These are phyloP conservation scores for Emydura subglobosa DNA, from an alignment of 2,113 vertebrate genomes.

Conservation along the genomic window DNA sequence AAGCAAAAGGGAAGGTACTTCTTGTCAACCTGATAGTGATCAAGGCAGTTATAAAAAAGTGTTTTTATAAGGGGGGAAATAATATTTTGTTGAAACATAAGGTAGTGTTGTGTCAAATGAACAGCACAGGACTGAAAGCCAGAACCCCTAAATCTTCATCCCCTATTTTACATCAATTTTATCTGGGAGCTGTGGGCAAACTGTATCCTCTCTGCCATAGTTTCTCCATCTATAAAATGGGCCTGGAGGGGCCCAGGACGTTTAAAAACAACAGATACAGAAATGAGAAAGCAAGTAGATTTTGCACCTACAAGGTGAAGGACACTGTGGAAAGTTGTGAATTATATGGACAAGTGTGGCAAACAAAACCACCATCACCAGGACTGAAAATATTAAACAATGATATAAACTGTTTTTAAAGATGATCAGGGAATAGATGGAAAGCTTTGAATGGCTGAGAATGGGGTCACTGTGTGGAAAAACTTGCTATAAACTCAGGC, in stretches of 20 bases:
- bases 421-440: background rate
- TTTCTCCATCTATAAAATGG: background rate
- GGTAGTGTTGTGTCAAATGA: background rate
- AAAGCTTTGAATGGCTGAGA: background rate
- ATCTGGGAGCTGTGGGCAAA: background rate
- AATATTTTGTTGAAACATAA: background rate
- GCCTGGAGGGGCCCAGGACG: accelerated
- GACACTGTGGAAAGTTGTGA: accelerated
- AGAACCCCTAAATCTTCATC: background rate
- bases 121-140: background rate
- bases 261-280: background rate
- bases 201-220: background rate
- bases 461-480: accelerated
- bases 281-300: background rate
- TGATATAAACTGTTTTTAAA: accelerated
- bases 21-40: background rate
- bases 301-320: background rate
- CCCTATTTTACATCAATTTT: background rate
- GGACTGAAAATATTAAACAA: no score
- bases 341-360: accelerated
- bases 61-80: background rate
- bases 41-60: background rate
- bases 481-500: background rate
- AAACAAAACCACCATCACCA: background rate
- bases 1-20: background rate